Evolutionary conservation across 2,888 invertebrate genomes (phyloP).

Genomic region (Endotricha flammealis): DNA sequence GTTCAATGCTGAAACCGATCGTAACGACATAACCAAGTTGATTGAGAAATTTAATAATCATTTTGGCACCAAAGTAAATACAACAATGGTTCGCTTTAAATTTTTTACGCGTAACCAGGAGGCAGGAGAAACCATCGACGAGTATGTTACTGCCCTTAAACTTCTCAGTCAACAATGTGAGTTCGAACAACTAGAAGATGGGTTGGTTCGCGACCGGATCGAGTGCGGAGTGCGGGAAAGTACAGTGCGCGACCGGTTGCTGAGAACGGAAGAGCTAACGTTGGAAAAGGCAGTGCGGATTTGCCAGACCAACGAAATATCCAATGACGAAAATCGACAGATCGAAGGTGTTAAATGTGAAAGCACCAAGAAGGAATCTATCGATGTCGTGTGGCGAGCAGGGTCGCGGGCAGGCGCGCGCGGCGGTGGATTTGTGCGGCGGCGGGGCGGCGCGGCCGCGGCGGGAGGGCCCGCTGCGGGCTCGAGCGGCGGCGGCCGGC

Average conservation of each 20-base stretch:
- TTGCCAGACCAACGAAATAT: conserved; percentile 17
- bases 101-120: too few relatives aligned
- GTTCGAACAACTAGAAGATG: conserved; percentile 16
- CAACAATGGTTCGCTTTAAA: too few relatives aligned
- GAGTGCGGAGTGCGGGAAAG: conserved; percentile 12
- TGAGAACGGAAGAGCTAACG: conserved; percentile 13
- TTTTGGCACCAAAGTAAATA: neutral
- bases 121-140: neutral
- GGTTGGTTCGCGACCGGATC: conserved; percentile 16
- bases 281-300: conserved; percentile 14
- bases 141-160: conserved; percentile 13
- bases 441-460: neutral
- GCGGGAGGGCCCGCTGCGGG: neutral
- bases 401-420: neutral
- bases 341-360: too few relatives aligned
- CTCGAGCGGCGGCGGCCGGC: neutral
- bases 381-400: neutral
- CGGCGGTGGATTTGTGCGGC: too few relatives aligned
- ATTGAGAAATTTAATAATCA: neutral
- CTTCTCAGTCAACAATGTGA: conserved; percentile 13
- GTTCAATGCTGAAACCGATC: too few relatives aligned
- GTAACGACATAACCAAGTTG: neutral
- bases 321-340: conserved; percentile 8
- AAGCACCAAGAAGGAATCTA: too few relatives aligned
- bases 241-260: conserved; percentile 12